Base-by-base conservation (phyloP, 2,888 invertebrate genomes). In the Cremastinae sp. region DNA sequence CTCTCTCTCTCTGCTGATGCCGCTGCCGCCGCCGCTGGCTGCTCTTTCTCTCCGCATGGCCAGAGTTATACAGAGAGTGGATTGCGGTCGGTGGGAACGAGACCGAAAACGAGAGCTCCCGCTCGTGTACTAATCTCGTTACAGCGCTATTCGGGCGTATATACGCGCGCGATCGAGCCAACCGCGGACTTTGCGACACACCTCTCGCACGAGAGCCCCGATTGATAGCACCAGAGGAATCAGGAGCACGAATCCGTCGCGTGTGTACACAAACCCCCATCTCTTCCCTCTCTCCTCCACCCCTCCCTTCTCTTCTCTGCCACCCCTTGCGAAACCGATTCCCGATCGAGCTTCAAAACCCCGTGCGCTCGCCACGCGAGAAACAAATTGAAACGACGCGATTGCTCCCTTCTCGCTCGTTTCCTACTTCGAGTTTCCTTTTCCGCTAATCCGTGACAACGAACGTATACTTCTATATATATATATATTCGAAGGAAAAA, bases 181-280 rank as follows among this genome's bases (percentile, higher is more conserved):
- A 45, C 20, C 20, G 14, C 51, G 66, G 66, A 73, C 59, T 73
- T 73, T 73, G 45, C 66, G 59, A 53, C 53, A 28, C 28, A 54
- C 68, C 61, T 56, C 53, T 51, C 47, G 61, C 56, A 59, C 66
- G 59, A 73, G 51, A 41, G 49, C 62, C 62, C 66, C 61, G 53
- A 61, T 73, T 54, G 68, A 68, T 74, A 62, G 54, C 74, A 56
- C 36, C 16, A 47, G 62, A 47, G 20, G 47, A 61, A 49, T 54
- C 56, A 34, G 22, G 12, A 41, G 16, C 47, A 47, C 61, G 54
- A 47, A 68, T 34, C 68, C 34, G 61, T 34, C 38, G 36, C 56
- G 18, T 18, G 10, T 0, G n/a, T 9, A 10, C 41, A 41, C 8
- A 41, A 28, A 1, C 43, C n/a, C n/a, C n/a, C n/a, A n/a, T n/a